Conservation (phyloP, 2,113 vertebrate species). For the Trogon surrucura region DNA sequence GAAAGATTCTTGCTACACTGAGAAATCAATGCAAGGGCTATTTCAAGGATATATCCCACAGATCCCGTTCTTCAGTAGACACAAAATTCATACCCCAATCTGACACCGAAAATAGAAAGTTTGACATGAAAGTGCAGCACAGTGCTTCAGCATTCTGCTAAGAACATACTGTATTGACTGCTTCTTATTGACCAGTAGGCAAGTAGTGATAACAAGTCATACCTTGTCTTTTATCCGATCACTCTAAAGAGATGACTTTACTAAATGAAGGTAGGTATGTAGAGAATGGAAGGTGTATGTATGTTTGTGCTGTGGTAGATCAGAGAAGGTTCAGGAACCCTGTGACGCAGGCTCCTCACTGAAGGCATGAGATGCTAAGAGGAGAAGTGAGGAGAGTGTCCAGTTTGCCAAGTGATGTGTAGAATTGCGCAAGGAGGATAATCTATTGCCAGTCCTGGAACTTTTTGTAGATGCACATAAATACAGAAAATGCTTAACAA, state of each 20-base stretch:
- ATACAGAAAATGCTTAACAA: neutral
- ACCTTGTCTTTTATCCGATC: neutral
- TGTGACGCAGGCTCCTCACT: neutral
- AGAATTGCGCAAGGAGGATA: neutral
- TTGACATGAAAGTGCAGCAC: neutral
- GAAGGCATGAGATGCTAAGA: neutral
- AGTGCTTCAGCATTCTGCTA: neutral
- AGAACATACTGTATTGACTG: neutral
- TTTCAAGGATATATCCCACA: neutral
- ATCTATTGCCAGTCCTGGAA: neutral
- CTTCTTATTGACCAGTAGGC: neutral
- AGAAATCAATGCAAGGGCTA: neutral
- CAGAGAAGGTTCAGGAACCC: neutral
- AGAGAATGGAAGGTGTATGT: neutral
- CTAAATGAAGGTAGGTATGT: neutral
- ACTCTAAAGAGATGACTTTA: neutral
- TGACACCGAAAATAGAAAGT: neutral
- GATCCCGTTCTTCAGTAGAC: neutral
- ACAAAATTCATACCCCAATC: neutral
- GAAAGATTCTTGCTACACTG: neutral
- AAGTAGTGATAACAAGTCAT: neutral
- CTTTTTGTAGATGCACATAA: neutral
- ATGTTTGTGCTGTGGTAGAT: neutral
- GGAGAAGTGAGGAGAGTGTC: neutral
- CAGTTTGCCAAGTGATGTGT: neutral